phyloP scores from a whole-genome alignment of 2,113 vertebrate species.

The Rattus rattus region DNA sequence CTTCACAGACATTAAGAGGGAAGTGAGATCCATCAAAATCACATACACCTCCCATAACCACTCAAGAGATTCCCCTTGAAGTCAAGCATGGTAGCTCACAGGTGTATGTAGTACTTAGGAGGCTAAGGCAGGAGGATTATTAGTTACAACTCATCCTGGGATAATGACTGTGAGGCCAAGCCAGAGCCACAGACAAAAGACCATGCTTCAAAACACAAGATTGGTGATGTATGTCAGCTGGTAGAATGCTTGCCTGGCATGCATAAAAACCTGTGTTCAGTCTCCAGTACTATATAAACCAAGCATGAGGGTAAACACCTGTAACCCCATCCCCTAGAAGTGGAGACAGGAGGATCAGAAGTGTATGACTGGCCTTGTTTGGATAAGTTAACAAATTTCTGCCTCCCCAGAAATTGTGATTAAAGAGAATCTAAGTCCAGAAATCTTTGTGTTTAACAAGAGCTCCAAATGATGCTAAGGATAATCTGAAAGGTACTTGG shows the following conservation, averaged over 20 bases:
- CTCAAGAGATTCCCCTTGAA: not conserved
- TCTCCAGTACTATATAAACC: not conserved
- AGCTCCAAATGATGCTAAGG: not conserved
- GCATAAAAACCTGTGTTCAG: not conserved
- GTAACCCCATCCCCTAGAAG: not conserved
- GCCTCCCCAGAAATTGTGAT: not conserved
- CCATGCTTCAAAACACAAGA: not conserved
- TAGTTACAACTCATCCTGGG: not conserved
- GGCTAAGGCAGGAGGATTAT: not conserved
- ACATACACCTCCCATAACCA: not conserved
- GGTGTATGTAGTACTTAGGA: not conserved
- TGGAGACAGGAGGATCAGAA: not conserved
- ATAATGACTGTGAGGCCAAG: not conserved
- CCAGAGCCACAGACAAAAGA: not conserved
- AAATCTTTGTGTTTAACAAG: slow-evolving; percentile 6
- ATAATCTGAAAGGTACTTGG: not conserved
- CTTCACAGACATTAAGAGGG: not conserved
- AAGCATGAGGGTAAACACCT: not conserved
- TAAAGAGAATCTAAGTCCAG: not conserved
- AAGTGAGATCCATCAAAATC: not conserved
- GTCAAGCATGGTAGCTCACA: not conserved
- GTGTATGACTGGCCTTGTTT: not conserved
- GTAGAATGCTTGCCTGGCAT: not conserved
- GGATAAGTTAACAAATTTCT: not conserved
- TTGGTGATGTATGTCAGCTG: not conserved